A percentile compares a stretch with the other conserved stretches of the same genome.
Evolutionary conservation across 2,888 invertebrate genomes (phyloP).

Genomic region (Acleris cristana): DNA sequence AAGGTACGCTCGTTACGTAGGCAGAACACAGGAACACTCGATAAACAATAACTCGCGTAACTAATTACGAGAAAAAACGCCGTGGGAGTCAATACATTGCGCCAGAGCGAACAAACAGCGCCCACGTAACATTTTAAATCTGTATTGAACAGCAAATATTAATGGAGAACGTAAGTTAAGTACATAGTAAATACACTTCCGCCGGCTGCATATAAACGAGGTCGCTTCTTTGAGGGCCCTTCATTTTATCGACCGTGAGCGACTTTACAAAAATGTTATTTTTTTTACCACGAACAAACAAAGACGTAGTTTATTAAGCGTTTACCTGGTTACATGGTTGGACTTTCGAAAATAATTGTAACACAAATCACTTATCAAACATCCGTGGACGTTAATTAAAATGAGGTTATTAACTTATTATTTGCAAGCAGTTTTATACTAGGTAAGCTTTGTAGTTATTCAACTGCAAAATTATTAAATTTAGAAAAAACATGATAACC

Average conservation of each 20-base stretch:
- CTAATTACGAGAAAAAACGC: constrained; percentile 34
- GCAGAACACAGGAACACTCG: constrained; percentile 20
- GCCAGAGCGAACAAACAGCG: constrained; percentile 17
- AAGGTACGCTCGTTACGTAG: constrained; percentile 11
- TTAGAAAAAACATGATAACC: no score
- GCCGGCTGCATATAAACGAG: constrained; percentile 25
- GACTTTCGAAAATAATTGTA: no score
- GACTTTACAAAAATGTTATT: constrained; percentile 9
- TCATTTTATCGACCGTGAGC: constrained; percentile 17
- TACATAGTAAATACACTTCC: constrained; percentile 27
- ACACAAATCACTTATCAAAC: no score
- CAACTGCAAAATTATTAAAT: no score
- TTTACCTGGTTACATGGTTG: no score
- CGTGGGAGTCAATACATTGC: constrained; percentile 32
- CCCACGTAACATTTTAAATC: constrained; percentile 32
- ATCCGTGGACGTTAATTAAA: no score
- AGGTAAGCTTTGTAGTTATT: no score
- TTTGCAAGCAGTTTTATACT: no score
- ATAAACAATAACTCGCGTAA: constrained; percentile 34
- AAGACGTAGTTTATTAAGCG: no score
- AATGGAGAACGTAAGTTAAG: constrained; percentile 20
- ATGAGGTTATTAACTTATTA: no score
- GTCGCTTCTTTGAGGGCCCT: constrained; percentile 33
- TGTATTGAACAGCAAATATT: constrained; percentile 33
- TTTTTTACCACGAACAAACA: background rate